Evolutionary conservation across 2,113 vertebrate species (phyloP).

Genomic region (Gnathonemus echidnorhynchus): DNA sequence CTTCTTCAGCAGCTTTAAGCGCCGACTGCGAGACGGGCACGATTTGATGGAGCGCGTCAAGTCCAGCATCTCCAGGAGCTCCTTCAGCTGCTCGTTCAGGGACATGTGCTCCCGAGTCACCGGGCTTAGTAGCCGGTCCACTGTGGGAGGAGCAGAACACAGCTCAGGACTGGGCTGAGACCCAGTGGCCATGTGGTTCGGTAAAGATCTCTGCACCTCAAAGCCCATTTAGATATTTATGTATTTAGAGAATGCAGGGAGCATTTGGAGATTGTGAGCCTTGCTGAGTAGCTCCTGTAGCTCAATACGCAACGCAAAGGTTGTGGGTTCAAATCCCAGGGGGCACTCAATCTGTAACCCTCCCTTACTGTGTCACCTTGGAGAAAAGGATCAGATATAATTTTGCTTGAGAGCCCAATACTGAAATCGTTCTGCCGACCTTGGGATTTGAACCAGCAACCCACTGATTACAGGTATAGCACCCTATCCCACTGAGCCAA

Average conservation of each 20-base stretch:
- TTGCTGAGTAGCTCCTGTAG: neutral
- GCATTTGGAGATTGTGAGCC: neutral
- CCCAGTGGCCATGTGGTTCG: neutral
- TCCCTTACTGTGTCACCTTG: neutral
- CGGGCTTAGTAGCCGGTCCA: constrained; percentile 86
- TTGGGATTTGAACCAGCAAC: neutral
- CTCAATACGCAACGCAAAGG: neutral
- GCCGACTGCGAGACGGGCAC: constrained; percentile 86
- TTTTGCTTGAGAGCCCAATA: neutral
- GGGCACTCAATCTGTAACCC: neutral
- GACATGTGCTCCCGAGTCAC: constrained; percentile 71
- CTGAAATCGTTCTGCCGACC: neutral
- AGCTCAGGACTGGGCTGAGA: neutral
- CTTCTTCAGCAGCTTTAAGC: constrained; percentile 86
- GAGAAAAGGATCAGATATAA: neutral
- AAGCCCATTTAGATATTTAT: neutral
- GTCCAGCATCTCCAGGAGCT: constrained; percentile 87
- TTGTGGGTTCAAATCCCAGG: neutral
- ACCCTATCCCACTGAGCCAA: neutral
- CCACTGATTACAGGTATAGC: neutral
- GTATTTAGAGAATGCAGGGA: neutral
- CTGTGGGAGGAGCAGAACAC: constrained; percentile 48
- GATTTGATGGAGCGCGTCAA: constrained; percentile 87
- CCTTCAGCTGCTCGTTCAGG: constrained; percentile 81
- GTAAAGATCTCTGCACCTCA: neutral